Evolutionary conservation across 2,113 vertebrate genomes (phyloP).

Genomic region (human): DNA sequence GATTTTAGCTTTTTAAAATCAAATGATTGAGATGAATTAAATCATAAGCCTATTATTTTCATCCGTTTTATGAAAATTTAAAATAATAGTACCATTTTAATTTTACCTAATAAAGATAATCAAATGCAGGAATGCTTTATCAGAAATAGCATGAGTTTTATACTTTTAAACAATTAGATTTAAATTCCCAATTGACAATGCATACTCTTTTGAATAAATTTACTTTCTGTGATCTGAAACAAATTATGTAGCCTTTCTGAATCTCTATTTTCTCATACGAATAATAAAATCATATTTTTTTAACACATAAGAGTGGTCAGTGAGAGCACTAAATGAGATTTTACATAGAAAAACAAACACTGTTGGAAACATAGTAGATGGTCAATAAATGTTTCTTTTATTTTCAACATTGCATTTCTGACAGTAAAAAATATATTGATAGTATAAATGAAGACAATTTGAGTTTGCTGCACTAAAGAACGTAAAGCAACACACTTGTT

Average conservation of each 20-base stretch:
- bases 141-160: not conserved
- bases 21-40: not conserved
- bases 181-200: not conserved
- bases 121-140: not conserved
- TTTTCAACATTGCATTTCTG: not conserved
- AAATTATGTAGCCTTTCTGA: not conserved
- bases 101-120: not conserved
- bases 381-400: not conserved
- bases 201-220: not conserved
- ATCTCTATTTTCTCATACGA: not conserved
- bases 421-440: not conserved
- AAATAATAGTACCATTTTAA: not conserved
- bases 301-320: not conserved
- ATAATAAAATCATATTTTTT: not conserved
- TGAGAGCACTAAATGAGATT: not conserved
- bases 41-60: not conserved
- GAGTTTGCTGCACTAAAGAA: not conserved
- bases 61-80: not conserved
- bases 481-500: not conserved
- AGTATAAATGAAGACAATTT: not conserved
- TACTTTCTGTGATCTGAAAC: not conserved
- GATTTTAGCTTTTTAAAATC: not conserved
- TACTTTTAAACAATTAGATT: not conserved
- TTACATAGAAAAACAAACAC: not conserved
- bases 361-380: not conserved